phyloP scores from a whole-genome alignment of 2,888 invertebrate species.

The Cataglyphis cursor region DNA sequence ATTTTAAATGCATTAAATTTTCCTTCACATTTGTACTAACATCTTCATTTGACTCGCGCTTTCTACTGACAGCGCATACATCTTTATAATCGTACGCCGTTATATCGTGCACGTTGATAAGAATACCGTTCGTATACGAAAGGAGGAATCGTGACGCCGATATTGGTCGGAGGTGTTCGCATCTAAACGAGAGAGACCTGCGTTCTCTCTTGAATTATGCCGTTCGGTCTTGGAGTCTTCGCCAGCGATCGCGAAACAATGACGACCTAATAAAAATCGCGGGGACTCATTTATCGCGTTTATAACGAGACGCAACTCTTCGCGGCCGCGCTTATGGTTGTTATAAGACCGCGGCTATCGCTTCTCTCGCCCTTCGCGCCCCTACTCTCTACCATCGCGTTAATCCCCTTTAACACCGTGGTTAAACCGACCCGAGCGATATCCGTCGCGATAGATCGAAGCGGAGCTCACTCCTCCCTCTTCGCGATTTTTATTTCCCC shows the following conservation, averaged over 20 bases:
- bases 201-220: slow-evolving; percentile 8
- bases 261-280: slow-evolving; percentile 66
- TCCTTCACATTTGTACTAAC: neutral
- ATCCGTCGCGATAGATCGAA: slow-evolving; percentile 74
- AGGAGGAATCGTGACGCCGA: neutral
- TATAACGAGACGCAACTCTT: slow-evolving; percentile 59
- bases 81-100: neutral
- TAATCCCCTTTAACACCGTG: slow-evolving; percentile 74
- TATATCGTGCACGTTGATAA: neutral
- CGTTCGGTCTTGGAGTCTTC: neutral
- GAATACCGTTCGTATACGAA: neutral
- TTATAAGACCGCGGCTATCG: slow-evolving; percentile 26
- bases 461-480: slow-evolving; percentile 12
- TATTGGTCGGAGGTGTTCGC: neutral
- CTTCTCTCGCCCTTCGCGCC: slow-evolving; percentile 28
- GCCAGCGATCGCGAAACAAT: slow-evolving; percentile 68
- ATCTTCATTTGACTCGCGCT: neutral
- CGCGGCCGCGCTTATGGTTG: slow-evolving; percentile 50
- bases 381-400: slow-evolving; percentile 44
- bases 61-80: neutral
- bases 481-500: slow-evolving; percentile 36
- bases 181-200: neutral
- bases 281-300: slow-evolving; percentile 70
- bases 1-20: neutral
- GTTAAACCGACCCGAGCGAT: slow-evolving; percentile 57